These are phyloP conservation scores for Diuraphis noxia DNA, from an alignment of 1,140 invertebrate genomes.

Conservation along the genomic window DNA sequence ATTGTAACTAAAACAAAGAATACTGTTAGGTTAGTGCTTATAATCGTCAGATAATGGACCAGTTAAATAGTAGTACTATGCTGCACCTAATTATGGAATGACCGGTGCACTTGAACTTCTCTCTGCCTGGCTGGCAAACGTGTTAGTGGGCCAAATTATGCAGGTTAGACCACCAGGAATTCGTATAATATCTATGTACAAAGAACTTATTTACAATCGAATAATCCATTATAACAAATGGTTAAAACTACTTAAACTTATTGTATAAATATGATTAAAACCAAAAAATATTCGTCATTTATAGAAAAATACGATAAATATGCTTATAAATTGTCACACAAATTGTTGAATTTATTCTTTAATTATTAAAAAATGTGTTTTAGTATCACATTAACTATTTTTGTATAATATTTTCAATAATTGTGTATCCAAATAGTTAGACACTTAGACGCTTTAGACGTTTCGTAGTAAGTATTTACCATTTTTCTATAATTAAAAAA, in stretches of 20 bases:
- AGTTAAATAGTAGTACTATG: neutral
- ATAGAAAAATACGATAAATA: too few relatives aligned
- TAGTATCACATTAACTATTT: neutral
- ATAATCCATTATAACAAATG: neutral
- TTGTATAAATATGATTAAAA: neutral
- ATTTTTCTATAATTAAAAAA: neutral
- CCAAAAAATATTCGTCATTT: neutral
- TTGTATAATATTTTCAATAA: neutral
- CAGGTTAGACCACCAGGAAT: neutral
- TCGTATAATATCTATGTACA: neutral
- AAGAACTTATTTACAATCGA: neutral
- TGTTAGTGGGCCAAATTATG: conserved; percentile 5
- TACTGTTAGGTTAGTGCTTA: neutral
- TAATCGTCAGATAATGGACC: neutral
- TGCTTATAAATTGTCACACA: neutral
- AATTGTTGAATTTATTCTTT: neutral
- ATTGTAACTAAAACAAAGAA: neutral
- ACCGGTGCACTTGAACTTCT: neutral
- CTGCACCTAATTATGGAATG: neutral
- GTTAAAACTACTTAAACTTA: neutral
- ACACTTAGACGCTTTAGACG: neutral
- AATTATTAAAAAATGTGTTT: neutral
- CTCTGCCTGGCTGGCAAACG: neutral
- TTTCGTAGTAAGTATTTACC: neutral
- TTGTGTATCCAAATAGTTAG: neutral